Evolutionary conservation across 2,888 invertebrate species (phyloP), one percentile per base, ranked within the genome.

Genomic region (Morpho deidamia): DNA sequence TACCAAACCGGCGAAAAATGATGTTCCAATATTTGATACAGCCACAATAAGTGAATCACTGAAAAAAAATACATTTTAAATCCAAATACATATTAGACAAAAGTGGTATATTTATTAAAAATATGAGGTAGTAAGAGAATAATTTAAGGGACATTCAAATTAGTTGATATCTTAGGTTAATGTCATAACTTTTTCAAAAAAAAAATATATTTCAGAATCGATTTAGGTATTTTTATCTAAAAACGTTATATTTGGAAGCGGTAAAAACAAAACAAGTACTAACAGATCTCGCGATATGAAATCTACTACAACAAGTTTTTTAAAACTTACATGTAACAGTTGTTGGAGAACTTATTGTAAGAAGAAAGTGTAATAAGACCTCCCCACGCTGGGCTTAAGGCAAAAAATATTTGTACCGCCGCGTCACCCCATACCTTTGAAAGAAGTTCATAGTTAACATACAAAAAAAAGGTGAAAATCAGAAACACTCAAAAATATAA

Each of bases 351-450:
- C 71, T 94, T 93, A 81, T 96, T 96, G 78, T 96, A 96, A 11
- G 95, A 95, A 47, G 96, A 94, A 52, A 97, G 90, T 0, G 96
- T 96, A 51, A 96, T 95, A 10, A 96, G 90, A 39, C 96, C 96
- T 48, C 96, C 96, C 94, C 96, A 96, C 49, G 96, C 95, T 4
- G 95, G 95, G 67, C 95, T 95, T 23, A 96, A 81, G 0, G 96
- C 95, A 76, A 96, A 97, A 81, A 97, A 96, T 70, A 96, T 96
- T 81, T 96, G 96, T 14, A 95, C 95, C 0, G 95, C 95, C 0
- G 95, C 95, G 72, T 95, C 95, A 44, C 95, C 95, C 95, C 94
- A 95, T 10, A 95, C 94, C 93, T 93, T 58, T 10, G 41, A 48
- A 39, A 41, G 7, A 11, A 37, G 8, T 38, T 33, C 23, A 23